These are phyloP conservation scores for Cettia cetti DNA, from an alignment of 2,113 vertebrate species.

Conservation along the genomic window DNA sequence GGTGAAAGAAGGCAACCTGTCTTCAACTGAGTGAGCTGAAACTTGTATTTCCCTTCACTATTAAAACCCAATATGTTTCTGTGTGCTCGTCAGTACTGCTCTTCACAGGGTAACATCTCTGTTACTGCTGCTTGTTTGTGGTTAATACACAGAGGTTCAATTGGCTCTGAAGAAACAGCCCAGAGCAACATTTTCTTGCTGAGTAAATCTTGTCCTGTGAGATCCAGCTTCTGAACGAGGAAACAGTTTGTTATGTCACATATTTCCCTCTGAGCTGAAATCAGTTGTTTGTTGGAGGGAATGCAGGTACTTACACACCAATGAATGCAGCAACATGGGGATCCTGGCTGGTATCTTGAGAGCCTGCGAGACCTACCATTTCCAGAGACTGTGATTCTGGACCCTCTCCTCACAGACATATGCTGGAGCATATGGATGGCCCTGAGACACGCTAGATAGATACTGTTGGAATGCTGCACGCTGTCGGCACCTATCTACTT, in stretches of 20 bases:
- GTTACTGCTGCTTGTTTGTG: neutral
- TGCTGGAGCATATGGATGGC: conserved; percentile 37
- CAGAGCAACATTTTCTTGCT: neutral
- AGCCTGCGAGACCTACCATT: neutral
- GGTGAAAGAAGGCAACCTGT: neutral
- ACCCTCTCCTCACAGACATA: neutral
- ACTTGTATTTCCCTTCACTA: neutral
- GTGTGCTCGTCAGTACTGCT: neutral
- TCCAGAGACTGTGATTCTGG: conserved; percentile 24
- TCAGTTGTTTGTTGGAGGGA: neutral
- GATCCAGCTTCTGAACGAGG: neutral
- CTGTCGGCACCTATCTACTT: neutral
- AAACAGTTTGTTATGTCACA: neutral
- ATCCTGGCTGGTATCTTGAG: conserved; percentile 16
- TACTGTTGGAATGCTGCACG: conserved; percentile 7
- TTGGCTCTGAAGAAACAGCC: neutral
- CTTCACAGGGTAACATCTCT: neutral
- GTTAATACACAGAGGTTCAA: neutral
- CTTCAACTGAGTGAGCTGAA: neutral
- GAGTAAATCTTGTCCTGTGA: neutral
- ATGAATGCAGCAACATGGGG: neutral
- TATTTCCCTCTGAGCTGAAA: neutral
- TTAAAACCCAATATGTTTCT: neutral
- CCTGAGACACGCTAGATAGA: neutral
- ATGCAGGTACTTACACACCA: neutral